Percentiles rank a stretch among this genome's conserved stretches.
Evolutionary conservation across 2,888 invertebrate species (phyloP).

Genomic region (Heliconius ismenius): DNA sequence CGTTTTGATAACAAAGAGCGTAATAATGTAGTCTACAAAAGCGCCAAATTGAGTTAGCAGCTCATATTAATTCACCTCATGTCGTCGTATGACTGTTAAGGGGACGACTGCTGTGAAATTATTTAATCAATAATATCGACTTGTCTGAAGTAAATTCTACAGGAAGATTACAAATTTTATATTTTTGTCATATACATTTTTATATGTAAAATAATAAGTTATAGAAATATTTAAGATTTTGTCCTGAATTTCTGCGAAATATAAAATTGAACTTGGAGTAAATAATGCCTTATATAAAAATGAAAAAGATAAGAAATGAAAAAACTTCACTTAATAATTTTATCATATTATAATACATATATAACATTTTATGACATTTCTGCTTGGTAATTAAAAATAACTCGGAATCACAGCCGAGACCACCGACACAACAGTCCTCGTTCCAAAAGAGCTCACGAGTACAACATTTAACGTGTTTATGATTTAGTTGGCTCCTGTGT

Average conservation of each 20-base stretch:
- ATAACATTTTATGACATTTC: not conserved
- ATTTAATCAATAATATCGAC: not conserved
- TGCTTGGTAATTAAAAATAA: constrained; percentile 27
- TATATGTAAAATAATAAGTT: no score
- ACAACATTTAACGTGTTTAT: constrained; percentile 69
- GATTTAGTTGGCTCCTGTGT: constrained; percentile 70
- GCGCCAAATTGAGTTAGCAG: constrained; percentile 42
- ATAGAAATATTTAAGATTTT: no score
- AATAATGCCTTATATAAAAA: no score
- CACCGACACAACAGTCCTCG: constrained; percentile 35
- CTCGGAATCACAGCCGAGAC: constrained; percentile 29
- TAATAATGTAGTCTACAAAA: constrained; percentile 34
- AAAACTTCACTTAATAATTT: no score
- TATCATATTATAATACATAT: no score
- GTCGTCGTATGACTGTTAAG: constrained; percentile 47
- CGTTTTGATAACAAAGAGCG: constrained; percentile 30
- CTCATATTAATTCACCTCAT: constrained; percentile 50
- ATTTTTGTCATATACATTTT: no score
- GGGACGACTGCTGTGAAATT: constrained; percentile 35
- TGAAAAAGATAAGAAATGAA: no score
- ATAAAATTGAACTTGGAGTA: no score
- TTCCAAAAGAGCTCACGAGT: constrained; percentile 55
- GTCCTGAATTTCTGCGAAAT: no score
- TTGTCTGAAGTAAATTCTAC: no score
- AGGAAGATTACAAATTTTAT: no score